Evolutionary conservation across 2,888 invertebrate species (phyloP).

Genomic region (Mesorhabditis sp.): DNA sequence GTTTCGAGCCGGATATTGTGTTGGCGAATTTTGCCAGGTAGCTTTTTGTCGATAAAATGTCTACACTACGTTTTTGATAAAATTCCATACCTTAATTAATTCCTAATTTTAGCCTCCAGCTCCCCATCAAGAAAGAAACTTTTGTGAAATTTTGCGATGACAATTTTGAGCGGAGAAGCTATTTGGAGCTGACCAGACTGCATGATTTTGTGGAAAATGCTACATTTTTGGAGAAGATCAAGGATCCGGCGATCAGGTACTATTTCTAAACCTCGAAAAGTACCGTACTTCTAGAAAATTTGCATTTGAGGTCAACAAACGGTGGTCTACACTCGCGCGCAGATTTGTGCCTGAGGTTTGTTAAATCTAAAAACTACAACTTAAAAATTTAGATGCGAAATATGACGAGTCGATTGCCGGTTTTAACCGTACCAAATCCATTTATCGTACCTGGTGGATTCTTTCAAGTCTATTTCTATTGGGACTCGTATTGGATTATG

Average conservation of each 20-base stretch:
- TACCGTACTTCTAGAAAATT: conserved; percentile 25
- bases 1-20: conserved; percentile 24
- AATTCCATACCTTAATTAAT: not conserved
- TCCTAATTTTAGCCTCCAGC: conserved; percentile 22
- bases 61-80: not conserved
- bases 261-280: not conserved
- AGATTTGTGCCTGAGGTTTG: conserved; percentile 49
- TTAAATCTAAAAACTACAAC: conserved; percentile 31
- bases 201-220: conserved; percentile 35
- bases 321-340: conserved; percentile 32
- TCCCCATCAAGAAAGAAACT: conserved; percentile 22
- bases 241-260: conserved; percentile 22
- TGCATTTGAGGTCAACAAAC: conserved; percentile 25
- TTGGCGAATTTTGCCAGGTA: conserved; percentile 26
- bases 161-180: conserved; percentile 32
- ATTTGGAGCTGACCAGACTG: conserved; percentile 26
- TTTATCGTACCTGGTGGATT: conserved; percentile 73
- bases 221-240: conserved; percentile 22
- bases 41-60: conserved; percentile 3
- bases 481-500: conserved; percentile 92
- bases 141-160: conserved; percentile 41
- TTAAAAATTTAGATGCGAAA: not conserved
- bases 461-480: conserved; percentile 72
- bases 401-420: conserved; percentile 68
- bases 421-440: conserved; percentile 76